phyloP scores from a whole-genome alignment of 1,140 invertebrate genomes.

The Euwallacea fornicatus region DNA sequence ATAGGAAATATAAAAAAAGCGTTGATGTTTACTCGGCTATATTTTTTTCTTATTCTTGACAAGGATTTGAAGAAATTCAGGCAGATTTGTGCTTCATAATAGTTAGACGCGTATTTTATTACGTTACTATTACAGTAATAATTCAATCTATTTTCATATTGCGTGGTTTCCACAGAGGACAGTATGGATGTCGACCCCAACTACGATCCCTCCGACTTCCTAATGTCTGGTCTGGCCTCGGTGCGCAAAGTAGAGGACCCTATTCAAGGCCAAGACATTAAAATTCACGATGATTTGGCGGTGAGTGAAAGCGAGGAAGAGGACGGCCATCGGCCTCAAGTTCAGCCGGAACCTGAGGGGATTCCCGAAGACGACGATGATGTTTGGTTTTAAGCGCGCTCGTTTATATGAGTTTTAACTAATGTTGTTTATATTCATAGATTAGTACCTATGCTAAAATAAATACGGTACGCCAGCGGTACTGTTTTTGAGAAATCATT shows the following conservation, averaged over 20 bases:
- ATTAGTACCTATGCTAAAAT: too few relatives aligned
- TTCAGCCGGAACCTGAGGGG: slow-evolving; percentile 8
- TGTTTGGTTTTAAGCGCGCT: slow-evolving; percentile 26
- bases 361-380: slow-evolving; percentile 30
- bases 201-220: slow-evolving; percentile 85
- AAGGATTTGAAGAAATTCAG: not conserved
- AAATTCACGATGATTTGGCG: slow-evolving; percentile 73
- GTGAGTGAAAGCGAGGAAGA: slow-evolving; percentile 82
- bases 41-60: not conserved
- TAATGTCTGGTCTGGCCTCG: slow-evolving; percentile 61
- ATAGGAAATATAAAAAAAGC: too few relatives aligned
- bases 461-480: too few relatives aligned
- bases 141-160: too few relatives aligned
- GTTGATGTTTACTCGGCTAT: too few relatives aligned
- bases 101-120: too few relatives aligned
- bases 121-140: too few relatives aligned
- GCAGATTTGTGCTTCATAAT: too few relatives aligned
- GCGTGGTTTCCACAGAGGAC: slow-evolving; percentile 61
- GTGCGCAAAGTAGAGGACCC: slow-evolving; percentile 45
- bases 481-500: too few relatives aligned
- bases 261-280: slow-evolving; percentile 42
- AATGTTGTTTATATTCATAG: not conserved
- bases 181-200: slow-evolving; percentile 80
- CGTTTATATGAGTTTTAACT: not conserved
- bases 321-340: slow-evolving; percentile 22